Evolutionary conservation across 2,797 vertebrate genomes (phyloP).

Genomic region (Gymnoscopelus braueri): DNA sequence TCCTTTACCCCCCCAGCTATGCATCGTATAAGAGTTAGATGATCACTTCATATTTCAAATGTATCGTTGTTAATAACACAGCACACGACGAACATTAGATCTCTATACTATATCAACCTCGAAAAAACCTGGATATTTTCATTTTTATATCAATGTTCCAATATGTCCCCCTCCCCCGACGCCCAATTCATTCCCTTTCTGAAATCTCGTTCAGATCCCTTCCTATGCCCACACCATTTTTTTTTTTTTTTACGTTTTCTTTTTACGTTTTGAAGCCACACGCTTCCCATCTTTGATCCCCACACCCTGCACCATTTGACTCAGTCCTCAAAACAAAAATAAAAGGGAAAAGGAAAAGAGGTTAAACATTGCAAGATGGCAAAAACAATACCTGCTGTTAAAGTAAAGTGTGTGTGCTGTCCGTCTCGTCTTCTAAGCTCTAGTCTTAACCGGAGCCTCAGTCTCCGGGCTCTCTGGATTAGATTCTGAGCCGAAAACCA

Average conservation of each 20-base stretch:
- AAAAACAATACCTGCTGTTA: neutral
- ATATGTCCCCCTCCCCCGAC: constrained; percentile 20
- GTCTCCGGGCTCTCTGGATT: constrained; percentile 22
- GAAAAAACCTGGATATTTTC: constrained; percentile 42
- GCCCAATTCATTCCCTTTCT: constrained; percentile 13
- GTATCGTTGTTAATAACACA: constrained; percentile 78
- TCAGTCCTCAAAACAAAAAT: constrained; percentile 45
- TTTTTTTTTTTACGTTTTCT: neutral
- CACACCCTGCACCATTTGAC: constrained; percentile 22
- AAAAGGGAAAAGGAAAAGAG: neutral
- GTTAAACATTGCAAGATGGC: neutral
- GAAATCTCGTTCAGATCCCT: constrained; percentile 35
- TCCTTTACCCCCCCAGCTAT: constrained; percentile 62
- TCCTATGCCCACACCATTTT: constrained; percentile 15
- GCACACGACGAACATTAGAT: constrained; percentile 77
- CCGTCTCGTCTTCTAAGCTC: neutral
- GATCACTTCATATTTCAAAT: constrained; percentile 78
- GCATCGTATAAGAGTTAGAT: constrained; percentile 74
- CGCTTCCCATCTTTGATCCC: neutral
- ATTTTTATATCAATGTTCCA: constrained; percentile 18
- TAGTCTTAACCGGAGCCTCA: constrained; percentile 14
- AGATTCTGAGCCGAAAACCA: too few relatives aligned
- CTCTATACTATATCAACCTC: constrained; percentile 72
- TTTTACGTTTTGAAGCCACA: neutral
- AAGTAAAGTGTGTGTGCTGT: neutral